Conservation (phyloP, 2,113 vertebrate genomes). For the Silurus asotus region DNA sequence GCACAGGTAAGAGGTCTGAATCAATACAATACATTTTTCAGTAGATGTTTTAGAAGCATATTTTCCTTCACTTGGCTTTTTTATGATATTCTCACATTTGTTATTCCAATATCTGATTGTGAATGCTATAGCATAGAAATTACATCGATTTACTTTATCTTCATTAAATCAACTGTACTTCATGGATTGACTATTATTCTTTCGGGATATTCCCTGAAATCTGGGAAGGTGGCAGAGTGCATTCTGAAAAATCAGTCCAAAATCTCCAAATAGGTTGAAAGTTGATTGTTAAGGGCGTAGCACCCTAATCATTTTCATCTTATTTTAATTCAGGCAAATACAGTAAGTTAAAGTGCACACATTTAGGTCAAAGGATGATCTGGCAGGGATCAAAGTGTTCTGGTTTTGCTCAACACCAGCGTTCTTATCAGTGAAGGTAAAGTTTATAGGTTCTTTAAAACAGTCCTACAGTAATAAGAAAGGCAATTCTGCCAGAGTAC, state of each 20-base stretch:
- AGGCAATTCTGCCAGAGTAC: background rate
- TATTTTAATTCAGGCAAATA: background rate
- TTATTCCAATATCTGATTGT: background rate
- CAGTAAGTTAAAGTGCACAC: background rate
- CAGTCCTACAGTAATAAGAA: background rate
- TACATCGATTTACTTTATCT: background rate
- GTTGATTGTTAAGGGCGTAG: background rate
- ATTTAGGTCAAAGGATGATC: background rate
- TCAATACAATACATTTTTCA: background rate
- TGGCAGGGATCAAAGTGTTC: background rate
- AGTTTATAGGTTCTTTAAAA: background rate
- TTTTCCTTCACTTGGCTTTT: background rate
- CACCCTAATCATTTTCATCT: background rate
- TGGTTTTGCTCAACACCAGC: background rate
- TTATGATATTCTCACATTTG: background rate
- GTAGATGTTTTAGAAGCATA: background rate
- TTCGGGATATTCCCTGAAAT: background rate
- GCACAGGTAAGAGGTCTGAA: background rate
- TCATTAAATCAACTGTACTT: background rate
- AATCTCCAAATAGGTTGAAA: background rate
- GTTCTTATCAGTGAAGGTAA: background rate
- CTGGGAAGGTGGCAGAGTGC: background rate
- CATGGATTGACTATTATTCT: background rate
- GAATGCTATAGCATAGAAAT: background rate
- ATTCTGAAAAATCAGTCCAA: background rate